Base-by-base conservation (phyloP, 2,797 vertebrate genomes). In the Alectoris magna region DNA sequence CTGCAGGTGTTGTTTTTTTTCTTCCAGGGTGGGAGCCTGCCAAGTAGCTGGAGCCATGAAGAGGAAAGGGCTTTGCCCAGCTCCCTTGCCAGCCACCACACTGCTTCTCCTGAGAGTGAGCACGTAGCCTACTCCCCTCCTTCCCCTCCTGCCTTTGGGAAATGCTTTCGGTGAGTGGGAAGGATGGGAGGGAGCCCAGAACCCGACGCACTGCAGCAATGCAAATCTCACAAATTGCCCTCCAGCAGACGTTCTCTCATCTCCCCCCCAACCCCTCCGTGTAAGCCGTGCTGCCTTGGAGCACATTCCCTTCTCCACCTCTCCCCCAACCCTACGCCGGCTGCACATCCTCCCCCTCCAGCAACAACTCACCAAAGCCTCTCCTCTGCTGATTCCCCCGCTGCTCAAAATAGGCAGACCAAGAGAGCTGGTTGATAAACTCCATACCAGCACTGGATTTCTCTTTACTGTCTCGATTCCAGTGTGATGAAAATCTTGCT, bases 341-440 rank as follows among this genome's bases (percentile, higher is more conserved):
- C 29, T 88, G 59, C 31, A 86, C 39, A 66, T 58, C 31, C 38
- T 71, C 36, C 70, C 34, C 43, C 60, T 75, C n/a, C 80, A 84
- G 70, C 75, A 86, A 46, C 10, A 22, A 92, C 94, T 96, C 81
- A 96, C 95, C 95, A 72, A 89, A 87, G 34, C 38, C 66, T 39
- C 68, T 95, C 51, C 44, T 91, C 43, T 79, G 87, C 13, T 93
- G 94, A 67, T 67, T 94, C 16, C 79, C 63, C 3, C 46, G 94
- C 63, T 85, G 89, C 74, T 93, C 76, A 0, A 96, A 96, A 63
- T 19, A 93, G 14, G 85, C 48, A 84, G 82, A 88, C 84, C 91
- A 96, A 84, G 82, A 92, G 8, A 96, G 48, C 1, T 92, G 80
- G 71, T 48, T 92, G 83, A 93, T 81, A 86, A 93, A 13, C 67